phyloP scores from a whole-genome alignment of 2,888 invertebrate species.

The Lepetodrilus schrolli region DNA sequence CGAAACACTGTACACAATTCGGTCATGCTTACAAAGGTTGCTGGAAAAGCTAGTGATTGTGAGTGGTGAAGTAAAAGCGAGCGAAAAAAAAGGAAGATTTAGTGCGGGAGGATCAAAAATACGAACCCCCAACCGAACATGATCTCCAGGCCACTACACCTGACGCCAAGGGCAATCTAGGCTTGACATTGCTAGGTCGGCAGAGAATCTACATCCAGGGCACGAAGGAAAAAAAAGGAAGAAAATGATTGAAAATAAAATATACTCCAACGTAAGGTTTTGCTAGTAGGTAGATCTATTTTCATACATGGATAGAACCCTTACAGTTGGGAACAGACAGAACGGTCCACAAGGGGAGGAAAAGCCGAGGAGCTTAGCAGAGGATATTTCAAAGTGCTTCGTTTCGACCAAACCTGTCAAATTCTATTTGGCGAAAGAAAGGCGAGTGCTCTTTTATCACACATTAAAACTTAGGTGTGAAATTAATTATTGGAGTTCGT shows the following conservation, averaged over 20 bases:
- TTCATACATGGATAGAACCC: too few species aligned
- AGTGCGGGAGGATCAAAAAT: constrained; percentile 23
- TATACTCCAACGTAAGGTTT: too few species aligned
- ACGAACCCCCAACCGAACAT: constrained; percentile 25
- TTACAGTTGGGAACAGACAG: too few species aligned
- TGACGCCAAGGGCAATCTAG: constrained; percentile 9
- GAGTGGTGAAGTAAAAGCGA: neutral
- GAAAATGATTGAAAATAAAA: constrained; percentile 19
- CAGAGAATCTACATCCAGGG: constrained; percentile 10
- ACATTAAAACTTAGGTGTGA: constrained; percentile 4
- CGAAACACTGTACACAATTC: too few species aligned
- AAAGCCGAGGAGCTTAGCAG: neutral
- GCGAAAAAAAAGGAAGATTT: neutral
- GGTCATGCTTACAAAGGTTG: too few species aligned
- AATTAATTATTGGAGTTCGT: constrained; percentile 16
- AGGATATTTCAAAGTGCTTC: neutral
- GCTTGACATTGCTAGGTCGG: neutral
- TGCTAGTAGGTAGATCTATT: too few species aligned
- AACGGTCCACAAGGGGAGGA: too few species aligned
- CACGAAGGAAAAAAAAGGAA: neutral
- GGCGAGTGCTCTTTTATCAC: neutral
- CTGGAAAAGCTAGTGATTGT: neutral
- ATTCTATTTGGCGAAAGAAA: constrained; percentile 15
- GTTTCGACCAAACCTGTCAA: constrained; percentile 9
- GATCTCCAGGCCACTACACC: constrained; percentile 10